Base-by-base conservation (phyloP, 2,797 vertebrate genomes). In the Paedocypris micromegethes region DNA sequence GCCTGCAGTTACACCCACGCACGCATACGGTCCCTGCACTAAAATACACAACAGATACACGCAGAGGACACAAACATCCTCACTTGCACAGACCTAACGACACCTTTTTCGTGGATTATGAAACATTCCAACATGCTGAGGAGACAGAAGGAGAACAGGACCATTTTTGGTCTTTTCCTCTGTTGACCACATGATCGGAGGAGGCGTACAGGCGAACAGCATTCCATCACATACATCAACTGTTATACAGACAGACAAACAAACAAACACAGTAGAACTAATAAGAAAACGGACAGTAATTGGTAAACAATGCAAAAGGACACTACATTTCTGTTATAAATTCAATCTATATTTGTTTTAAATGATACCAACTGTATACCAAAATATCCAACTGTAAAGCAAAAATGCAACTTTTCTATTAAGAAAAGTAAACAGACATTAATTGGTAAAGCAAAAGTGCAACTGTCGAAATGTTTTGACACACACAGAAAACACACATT, bases 161-260 rank as follows among this genome's bases (percentile, higher is more conserved):
- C 75, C 73, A 74, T 74, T 65, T 78, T 72, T 72, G 75, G 65
- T 49, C 66, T 68, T 73, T 67, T 72, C 72, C 72, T 68, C 57
- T 73, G 49, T 60, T 43, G 45, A 51, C 72, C 65, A 74, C 39
- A 45, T 74, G 65, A 59, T 78, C 57, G 8, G 65, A 54, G 6
- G 69, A 59, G 49, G 68, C 52, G 47, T 48, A 47, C 59, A 23
- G 43, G 60, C 47, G 42, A 9, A 59, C n/a, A 43, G 51, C 58
- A 70, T 71, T 52, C 57, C 58, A 65, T 60, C 60, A 58, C 64
- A 68, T 72, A 56, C 60, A 75, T 69, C 69, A 68, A 42, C 5
- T 72, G 23, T 23, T 23, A 23, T 23, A 23, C 23, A 23, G 23
- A 23, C 23, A 23, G 23, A 23, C 23, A 23, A 23, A 23, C 23